Conservation (phyloP, 2,113 vertebrate species). For the Lonchura striata region DNA sequence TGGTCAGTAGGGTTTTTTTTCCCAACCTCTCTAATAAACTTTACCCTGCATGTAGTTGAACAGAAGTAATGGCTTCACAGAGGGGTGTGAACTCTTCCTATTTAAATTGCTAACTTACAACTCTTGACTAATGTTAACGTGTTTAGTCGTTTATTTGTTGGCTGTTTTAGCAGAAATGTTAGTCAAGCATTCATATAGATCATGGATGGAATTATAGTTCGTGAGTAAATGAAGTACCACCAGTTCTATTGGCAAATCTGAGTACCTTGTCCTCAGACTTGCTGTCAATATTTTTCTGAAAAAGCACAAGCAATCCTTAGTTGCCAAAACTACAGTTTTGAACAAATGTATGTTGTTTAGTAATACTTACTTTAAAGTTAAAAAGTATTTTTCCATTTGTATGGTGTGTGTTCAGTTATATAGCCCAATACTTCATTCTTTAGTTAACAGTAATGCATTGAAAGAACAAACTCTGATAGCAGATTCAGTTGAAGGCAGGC, state of each 20-base stretch:
- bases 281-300: slow-evolving; percentile 27
- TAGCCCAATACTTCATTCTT: not conserved
- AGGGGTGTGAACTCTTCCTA: slow-evolving; percentile 41
- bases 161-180: slow-evolving; percentile 32
- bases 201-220: not conserved
- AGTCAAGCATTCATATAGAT: not conserved
- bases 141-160: slow-evolving; percentile 25
- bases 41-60: slow-evolving; percentile 63
- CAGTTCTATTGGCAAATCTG: slow-evolving; percentile 2
- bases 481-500: slow-evolving; percentile 26
- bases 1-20: slow-evolving; percentile 62
- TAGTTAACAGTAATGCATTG: not conserved
- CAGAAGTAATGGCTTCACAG: slow-evolving; percentile 61
- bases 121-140: slow-evolving; percentile 39
- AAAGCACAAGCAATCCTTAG: not conserved
- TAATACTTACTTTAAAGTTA: not conserved
- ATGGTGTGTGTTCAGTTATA: not conserved
- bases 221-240: not conserved
- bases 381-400: not conserved
- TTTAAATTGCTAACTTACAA: slow-evolving; percentile 35
- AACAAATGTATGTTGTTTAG: not conserved
- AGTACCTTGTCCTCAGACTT: slow-evolving; percentile 25
- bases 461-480: not conserved
- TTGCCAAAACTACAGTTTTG: slow-evolving; percentile 18
- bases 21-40: slow-evolving; percentile 49